A percentile compares a stretch with the other conserved stretches of the same genome.
Conservation (phyloP, 2,797 vertebrate genomes). For the Chelmon rostratus region DNA sequence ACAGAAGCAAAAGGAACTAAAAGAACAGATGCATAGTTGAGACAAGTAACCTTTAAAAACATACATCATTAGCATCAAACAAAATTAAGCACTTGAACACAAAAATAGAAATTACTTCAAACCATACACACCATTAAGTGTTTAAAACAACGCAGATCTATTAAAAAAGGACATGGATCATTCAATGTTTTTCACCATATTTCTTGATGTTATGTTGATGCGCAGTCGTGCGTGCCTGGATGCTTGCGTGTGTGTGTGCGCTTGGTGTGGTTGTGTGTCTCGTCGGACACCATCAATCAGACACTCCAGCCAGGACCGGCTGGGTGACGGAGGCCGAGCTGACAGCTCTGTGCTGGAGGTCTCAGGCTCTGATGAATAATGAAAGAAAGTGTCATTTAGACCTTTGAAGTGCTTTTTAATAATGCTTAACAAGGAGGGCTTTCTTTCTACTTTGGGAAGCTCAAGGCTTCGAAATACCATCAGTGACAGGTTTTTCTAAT, state of each 20-base stretch:
- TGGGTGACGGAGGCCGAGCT: conserved; percentile 48
- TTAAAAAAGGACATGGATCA: not conserved
- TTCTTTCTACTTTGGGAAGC: conserved; percentile 38
- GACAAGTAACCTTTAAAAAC: too few relatives aligned
- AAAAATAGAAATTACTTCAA: not conserved
- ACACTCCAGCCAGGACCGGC: conserved; percentile 46
- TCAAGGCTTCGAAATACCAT: conserved; percentile 41
- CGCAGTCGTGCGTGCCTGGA: not conserved
- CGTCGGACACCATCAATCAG: conserved; percentile 65
- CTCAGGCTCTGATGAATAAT: conserved; percentile 63
- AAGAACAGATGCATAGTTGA: not conserved
- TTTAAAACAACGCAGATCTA: not conserved
- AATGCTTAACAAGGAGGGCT: conserved; percentile 60
- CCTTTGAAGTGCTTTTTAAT: conserved; percentile 67
- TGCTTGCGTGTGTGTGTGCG: not conserved
- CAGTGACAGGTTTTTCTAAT: conserved; percentile 49
- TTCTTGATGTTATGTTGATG: not conserved
- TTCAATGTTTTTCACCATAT: not conserved
- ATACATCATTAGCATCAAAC: not conserved
- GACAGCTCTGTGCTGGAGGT: conserved; percentile 71
- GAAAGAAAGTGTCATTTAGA: conserved; percentile 62
- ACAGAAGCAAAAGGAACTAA: not conserved
- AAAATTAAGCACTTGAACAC: not conserved
- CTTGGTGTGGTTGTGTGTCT: conserved; percentile 26
- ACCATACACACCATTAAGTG: not conserved